Evolutionary conservation across 2,797 vertebrate genomes (phyloP).

Genomic region (Brachymystax lenok): DNA sequence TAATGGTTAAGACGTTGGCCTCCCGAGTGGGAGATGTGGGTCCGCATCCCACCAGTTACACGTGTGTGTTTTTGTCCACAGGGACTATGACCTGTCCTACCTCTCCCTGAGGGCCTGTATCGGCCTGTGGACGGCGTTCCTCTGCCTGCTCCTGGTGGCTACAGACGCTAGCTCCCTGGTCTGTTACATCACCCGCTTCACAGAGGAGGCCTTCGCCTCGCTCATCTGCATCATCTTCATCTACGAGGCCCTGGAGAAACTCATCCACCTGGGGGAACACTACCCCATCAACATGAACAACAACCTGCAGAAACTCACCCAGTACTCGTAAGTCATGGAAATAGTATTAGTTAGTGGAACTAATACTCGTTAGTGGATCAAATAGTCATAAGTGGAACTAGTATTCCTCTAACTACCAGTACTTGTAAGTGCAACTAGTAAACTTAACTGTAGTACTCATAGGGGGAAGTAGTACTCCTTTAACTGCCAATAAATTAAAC

Average conservation of each 20-base stretch:
- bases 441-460: neutral
- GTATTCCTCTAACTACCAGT: too few species aligned
- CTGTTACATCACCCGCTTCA: slow-evolving; percentile 98
- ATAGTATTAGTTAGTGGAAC: too few species aligned
- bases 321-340: slow-evolving; percentile 87
- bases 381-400: too few species aligned
- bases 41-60: too few species aligned
- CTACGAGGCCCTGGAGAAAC: slow-evolving; percentile 98
- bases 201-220: slow-evolving; percentile 96
- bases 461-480: neutral
- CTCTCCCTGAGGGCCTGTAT: slow-evolving; percentile 95
- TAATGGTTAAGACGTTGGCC: too few species aligned
- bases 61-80: slow-evolving; percentile 48
- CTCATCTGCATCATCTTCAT: slow-evolving; percentile 99
- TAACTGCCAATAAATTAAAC: too few species aligned
- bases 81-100: slow-evolving; percentile 94
- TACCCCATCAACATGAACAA: slow-evolving; percentile 98
- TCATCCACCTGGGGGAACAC: slow-evolving; percentile 91
- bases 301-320: slow-evolving; percentile 90
- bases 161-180: slow-evolving; percentile 98
- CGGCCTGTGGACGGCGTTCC: slow-evolving; percentile 95
- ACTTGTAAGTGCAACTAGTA: neutral
- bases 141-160: slow-evolving; percentile 94
- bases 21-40: too few species aligned
- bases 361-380: too few species aligned